A percentile compares a stretch with the other conserved stretches of the same genome.
Conservation (phyloP, 2,797 vertebrate genomes). For the Manis pentadactyla region DNA sequence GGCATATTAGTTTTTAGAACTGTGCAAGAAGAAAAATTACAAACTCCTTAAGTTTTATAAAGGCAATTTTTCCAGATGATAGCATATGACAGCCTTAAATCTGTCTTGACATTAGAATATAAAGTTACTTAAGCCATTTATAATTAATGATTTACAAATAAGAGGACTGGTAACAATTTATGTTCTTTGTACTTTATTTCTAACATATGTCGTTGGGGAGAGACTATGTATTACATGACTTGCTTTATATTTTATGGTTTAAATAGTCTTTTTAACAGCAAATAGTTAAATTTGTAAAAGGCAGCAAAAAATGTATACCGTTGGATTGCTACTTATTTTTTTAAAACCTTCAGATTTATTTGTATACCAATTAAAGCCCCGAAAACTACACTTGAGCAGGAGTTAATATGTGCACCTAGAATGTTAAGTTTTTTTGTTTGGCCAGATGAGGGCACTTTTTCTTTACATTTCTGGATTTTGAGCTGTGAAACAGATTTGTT, state of each 20-base stretch:
- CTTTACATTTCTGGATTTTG: constrained; percentile 59
- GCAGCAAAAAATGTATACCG: neutral
- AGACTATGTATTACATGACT: neutral
- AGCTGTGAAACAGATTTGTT: constrained; percentile 57
- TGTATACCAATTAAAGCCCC: constrained; percentile 4
- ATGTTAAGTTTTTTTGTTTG: constrained; percentile 55
- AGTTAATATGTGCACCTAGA: neutral
- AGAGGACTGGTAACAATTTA: neutral
- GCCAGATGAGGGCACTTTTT: constrained; percentile 80
- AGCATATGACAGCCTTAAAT: neutral
- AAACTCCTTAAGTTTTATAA: neutral
- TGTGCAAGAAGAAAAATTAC: neutral
- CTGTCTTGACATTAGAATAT: neutral
- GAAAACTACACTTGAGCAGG: neutral
- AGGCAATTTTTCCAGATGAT: neutral
- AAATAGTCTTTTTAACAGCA: constrained; percentile 12
- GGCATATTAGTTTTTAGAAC: neutral
- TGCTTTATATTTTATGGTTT: neutral
- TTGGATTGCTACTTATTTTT: constrained; percentile 9
- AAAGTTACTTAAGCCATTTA: neutral
- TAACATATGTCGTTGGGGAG: neutral
- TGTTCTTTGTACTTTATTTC: neutral
- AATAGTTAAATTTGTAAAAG: neutral
- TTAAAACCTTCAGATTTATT: neutral
- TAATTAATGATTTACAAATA: neutral